Percentiles rank a stretch among this genome's conserved stretches.
Conservation (phyloP, 1,140 invertebrate genomes). For the Steinernema feltiae region DNA sequence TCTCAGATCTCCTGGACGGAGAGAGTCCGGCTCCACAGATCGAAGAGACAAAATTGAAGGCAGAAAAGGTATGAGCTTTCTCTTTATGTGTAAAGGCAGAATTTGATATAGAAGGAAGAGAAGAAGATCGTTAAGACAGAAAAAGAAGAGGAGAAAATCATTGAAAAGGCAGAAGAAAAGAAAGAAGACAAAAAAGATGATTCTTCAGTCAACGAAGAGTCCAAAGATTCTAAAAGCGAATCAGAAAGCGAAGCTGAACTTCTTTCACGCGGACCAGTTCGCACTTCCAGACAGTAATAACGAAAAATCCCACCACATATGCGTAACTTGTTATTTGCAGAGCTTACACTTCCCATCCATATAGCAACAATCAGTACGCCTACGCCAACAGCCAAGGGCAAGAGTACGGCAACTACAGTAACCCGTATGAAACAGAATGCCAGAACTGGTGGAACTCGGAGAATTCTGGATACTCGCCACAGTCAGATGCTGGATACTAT, state of each 20-base stretch:
- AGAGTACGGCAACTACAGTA: conserved; percentile 17
- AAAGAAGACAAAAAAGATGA: conserved; percentile 21
- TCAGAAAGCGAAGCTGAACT: conserved; percentile 32
- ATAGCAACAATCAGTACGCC: conserved; percentile 19
- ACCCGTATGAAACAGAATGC: conserved; percentile 5
- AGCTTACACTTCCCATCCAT: conserved; percentile 16
- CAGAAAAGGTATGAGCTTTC: background rate
- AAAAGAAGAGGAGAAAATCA: conserved; percentile 24
- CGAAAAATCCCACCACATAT: background rate
- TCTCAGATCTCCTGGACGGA: conserved; percentile 47
- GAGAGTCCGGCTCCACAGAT: background rate
- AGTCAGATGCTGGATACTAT: conserved; percentile 25
- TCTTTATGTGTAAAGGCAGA: conserved; percentile 15
- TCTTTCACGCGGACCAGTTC: conserved; percentile 52
- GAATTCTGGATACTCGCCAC: conserved; percentile 9
- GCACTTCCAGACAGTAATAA: conserved; percentile 32
- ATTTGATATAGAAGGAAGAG: conserved; percentile 19
- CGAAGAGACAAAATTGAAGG: conserved; percentile 14
- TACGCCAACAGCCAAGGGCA: conserved; percentile 8
- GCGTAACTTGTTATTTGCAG: background rate
- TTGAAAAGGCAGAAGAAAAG: conserved; percentile 21
- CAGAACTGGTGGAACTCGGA: conserved; percentile 13
- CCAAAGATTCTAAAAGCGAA: background rate
- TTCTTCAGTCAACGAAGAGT: conserved; percentile 17
- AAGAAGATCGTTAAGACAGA: conserved; percentile 15